Evolutionary conservation across 2,113 vertebrate genomes (phyloP).

Genomic region (Plotosus lineatus): DNA sequence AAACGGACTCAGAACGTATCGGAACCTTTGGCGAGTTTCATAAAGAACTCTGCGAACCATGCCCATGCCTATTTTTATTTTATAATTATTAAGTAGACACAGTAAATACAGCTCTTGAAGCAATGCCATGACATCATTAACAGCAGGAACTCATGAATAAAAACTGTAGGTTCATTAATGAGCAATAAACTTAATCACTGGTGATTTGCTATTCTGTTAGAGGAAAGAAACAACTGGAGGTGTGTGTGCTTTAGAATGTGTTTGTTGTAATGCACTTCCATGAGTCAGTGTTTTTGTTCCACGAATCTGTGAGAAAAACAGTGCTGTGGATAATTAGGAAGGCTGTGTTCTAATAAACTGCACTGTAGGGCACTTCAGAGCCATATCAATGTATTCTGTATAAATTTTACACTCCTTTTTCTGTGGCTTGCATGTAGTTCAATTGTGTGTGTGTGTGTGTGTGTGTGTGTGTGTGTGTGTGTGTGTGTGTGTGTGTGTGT

Average conservation of each 20-base stretch:
- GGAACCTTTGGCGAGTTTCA: too few relatives aligned
- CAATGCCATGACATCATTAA: too few relatives aligned
- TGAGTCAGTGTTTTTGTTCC: constrained; percentile 23
- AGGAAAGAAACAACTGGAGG: background rate
- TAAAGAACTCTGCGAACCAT: too few relatives aligned
- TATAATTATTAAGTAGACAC: too few relatives aligned
- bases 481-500: too few relatives aligned
- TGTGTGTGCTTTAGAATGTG: background rate
- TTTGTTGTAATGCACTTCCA: background rate
- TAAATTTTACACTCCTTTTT: too few relatives aligned
- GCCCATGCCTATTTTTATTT: too few relatives aligned
- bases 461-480: background rate
- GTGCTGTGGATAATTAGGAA: constrained; percentile 45
- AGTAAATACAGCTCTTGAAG: too few relatives aligned
- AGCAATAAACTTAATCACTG: background rate
- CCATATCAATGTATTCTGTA: too few relatives aligned
- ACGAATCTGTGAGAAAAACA: constrained; percentile 59
- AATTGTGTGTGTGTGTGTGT: background rate
- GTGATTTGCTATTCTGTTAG: background rate
- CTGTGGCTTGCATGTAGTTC: too few relatives aligned
- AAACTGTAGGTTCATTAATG: background rate
- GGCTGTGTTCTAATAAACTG: constrained; percentile 16
- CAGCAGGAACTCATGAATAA: too few relatives aligned
- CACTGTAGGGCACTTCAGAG: background rate
- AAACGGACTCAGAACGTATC: too few relatives aligned